Conservation (phyloP, 2,113 vertebrate species). For the Brienomyrus longianalis region DNA sequence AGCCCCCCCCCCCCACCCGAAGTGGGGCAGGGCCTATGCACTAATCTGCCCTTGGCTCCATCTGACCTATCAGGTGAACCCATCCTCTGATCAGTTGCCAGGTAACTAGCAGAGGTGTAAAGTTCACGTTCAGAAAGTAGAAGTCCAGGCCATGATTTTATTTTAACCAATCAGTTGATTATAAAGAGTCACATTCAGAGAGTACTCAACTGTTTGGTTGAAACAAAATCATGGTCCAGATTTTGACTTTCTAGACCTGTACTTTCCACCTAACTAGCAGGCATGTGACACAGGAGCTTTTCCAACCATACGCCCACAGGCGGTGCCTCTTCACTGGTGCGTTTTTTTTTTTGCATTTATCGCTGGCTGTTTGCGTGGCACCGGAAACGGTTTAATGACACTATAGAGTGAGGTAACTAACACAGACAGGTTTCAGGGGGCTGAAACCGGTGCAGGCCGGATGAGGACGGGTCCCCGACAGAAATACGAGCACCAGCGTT, state of each 20-base stretch:
- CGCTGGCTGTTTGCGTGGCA: not conserved
- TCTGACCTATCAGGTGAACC: not conserved
- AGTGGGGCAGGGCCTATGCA: not conserved
- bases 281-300: not conserved
- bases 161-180: too few relatives aligned
- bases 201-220: too few relatives aligned
- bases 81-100: not conserved
- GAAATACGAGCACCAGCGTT: not conserved
- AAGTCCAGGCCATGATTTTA: too few relatives aligned
- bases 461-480: not conserved
- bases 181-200: too few relatives aligned
- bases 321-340: not conserved
- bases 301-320: not conserved
- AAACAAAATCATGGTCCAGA: too few relatives aligned
- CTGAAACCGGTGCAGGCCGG: not conserved
- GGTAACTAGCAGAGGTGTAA: not conserved
- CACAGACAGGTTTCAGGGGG: not conserved
- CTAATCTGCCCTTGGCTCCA: not conserved
- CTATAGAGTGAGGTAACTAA: conserved; percentile 17
- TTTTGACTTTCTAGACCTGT: too few relatives aligned
- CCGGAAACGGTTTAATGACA: conserved; percentile 21
- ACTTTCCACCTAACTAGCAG: not conserved
- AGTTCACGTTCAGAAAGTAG: too few relatives aligned
- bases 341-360: not conserved
- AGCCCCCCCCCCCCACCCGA: not conserved